Conservation (phyloP, 2,113 vertebrate genomes). For the Microcebus griseorufus region DNA sequence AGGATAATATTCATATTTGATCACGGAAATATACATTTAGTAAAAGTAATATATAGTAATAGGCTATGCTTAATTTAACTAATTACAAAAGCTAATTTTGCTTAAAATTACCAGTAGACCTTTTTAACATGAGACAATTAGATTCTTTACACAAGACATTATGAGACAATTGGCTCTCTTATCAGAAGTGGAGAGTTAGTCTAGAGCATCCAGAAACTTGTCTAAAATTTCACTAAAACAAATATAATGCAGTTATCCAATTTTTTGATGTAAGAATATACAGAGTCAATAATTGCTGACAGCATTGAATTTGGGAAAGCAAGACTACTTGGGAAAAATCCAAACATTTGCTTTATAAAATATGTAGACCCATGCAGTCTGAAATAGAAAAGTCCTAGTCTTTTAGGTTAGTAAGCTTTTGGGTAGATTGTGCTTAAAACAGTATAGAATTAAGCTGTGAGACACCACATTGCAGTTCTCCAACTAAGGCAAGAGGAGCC, state of each 20-base stretch:
- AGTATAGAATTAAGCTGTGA: background rate
- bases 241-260: background rate
- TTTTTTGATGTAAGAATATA: background rate
- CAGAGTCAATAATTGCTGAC: background rate
- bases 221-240: background rate
- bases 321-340: background rate
- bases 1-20: background rate
- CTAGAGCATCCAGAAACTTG: background rate
- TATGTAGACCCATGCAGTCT: background rate
- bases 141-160: conserved; percentile 8
- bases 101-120: conserved; percentile 10
- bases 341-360: background rate
- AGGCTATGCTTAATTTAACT: background rate
- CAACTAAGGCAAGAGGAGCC: background rate
- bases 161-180: background rate
- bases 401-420: background rate
- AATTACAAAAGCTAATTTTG: conserved; percentile 5
- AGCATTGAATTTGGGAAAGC: background rate
- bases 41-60: background rate
- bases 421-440: background rate
- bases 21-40: background rate
- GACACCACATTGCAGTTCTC: background rate
- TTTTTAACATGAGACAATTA: conserved; percentile 39
- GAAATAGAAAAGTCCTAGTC: background rate
- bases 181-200: background rate